phyloP scores from a whole-genome alignment of 2,113 vertebrate genomes.

The Lethenteron reissneri region DNA sequence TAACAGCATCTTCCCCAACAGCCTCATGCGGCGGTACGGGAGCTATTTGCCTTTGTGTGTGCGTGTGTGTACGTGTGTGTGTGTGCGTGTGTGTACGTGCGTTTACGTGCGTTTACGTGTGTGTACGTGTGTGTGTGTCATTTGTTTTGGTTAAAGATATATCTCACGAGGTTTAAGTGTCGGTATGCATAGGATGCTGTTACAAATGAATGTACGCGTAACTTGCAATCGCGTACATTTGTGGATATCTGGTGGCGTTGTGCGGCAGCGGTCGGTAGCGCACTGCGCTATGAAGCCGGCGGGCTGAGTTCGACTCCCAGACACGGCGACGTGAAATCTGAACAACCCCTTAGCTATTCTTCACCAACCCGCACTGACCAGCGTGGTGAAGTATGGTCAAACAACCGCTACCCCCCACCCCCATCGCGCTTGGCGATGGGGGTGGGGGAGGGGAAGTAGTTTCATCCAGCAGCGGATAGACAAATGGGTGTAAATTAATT shows the following conservation, averaged over 20 bases:
- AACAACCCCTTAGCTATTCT: too few relatives aligned
- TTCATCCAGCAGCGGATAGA: too few relatives aligned
- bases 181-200: conserved; percentile 21
- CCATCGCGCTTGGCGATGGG: too few relatives aligned
- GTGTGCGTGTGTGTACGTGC: conserved; percentile 15
- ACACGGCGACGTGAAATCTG: too few relatives aligned
- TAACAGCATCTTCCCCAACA: too few relatives aligned
- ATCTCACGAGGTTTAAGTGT: conserved; percentile 12
- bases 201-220: conserved; percentile 29
- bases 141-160: conserved; percentile 9
- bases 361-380: too few relatives aligned
- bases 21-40: too few relatives aligned
- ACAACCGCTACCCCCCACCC: too few relatives aligned
- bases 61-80: conserved; percentile 9
- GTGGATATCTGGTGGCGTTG: not conserved
- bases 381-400: too few relatives aligned
- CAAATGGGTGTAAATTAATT: too few relatives aligned
- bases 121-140: conserved; percentile 18
- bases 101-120: conserved; percentile 12
- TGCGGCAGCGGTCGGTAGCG: not conserved
- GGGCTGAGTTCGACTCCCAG: not conserved
- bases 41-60: not conserved
- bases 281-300: not conserved
- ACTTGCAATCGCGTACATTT: conserved; percentile 34
- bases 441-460: too few relatives aligned